phyloP scores from a whole-genome alignment of 1,140 invertebrate genomes.

The Dreissena rostriformis region DNA sequence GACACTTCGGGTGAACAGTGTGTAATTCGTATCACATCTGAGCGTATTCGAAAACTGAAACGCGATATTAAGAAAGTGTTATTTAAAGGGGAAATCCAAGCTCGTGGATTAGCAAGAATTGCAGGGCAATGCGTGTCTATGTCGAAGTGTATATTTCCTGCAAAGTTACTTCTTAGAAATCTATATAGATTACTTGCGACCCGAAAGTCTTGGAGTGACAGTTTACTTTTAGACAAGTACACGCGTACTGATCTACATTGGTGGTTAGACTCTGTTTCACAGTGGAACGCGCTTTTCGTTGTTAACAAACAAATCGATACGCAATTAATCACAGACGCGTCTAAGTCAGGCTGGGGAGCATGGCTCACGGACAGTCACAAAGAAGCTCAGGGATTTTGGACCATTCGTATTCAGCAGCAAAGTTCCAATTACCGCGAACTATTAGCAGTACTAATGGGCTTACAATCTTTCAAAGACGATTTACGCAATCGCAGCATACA shows the following conservation, averaged over 20 bases:
- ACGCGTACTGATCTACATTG: neutral
- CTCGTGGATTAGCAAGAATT: neutral
- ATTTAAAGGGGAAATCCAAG: neutral
- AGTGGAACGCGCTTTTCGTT: neutral
- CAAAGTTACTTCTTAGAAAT: neutral
- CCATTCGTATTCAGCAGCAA: neutral
- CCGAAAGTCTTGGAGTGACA: neutral
- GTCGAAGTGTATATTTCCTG: neutral
- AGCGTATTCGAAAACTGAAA: neutral
- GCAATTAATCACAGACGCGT: conserved; percentile 11
- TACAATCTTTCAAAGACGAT: neutral
- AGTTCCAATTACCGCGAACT: conserved; percentile 17
- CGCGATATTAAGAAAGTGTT: neutral
- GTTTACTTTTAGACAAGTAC: neutral
- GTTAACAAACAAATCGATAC: neutral
- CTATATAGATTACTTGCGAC: neutral
- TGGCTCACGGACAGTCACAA: neutral
- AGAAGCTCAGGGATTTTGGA: conserved; percentile 16
- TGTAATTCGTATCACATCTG: neutral
- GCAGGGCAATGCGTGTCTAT: neutral
- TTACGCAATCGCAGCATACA: neutral
- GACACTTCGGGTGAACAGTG: neutral
- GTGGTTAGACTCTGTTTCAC: neutral
- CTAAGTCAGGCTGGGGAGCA: neutral
- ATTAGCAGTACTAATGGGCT: neutral